Conservation (phyloP, 1,140 invertebrate species). For the Lineus longissimus region DNA sequence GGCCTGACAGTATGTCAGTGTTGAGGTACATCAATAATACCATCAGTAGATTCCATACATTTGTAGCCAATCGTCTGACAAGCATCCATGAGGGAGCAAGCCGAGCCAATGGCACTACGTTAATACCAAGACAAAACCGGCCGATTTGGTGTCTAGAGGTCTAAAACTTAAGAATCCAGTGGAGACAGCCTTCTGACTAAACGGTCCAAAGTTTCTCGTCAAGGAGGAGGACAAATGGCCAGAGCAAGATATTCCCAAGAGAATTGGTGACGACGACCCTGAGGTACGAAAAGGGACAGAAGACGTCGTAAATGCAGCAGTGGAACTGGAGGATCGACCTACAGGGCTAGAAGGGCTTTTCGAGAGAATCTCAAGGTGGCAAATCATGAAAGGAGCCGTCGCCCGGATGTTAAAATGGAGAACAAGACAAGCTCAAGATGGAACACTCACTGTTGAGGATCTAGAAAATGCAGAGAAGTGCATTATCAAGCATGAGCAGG, state of each 20-base stretch:
- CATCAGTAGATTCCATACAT: neutral
- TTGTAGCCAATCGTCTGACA: neutral
- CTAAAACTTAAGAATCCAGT: neutral
- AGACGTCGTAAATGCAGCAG: too few relatives aligned
- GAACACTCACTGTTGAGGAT: too few relatives aligned
- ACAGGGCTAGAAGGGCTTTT: neutral
- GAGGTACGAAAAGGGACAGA: too few relatives aligned
- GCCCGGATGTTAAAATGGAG: neutral
- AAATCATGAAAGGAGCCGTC: neutral
- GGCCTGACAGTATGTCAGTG: neutral
- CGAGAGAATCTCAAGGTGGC: neutral
- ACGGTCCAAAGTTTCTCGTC: neutral
- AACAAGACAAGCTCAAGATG: too few relatives aligned
- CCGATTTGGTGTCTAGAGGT: neutral
- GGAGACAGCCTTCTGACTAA: neutral
- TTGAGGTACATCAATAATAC: neutral
- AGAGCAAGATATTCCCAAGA: neutral
- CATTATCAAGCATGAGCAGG: neutral
- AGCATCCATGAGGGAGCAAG: neutral
- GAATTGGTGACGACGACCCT: neutral
- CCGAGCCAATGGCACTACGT: neutral
- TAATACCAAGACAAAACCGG: neutral
- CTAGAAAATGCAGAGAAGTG: neutral
- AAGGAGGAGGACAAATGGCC: neutral
- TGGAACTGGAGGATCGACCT: too few relatives aligned